A percentile compares a stretch with the other conserved stretches of the same genome.
These are phyloP conservation scores for Microplitis manilae DNA, from an alignment of 2,888 invertebrate genomes.

Conservation along the genomic window DNA sequence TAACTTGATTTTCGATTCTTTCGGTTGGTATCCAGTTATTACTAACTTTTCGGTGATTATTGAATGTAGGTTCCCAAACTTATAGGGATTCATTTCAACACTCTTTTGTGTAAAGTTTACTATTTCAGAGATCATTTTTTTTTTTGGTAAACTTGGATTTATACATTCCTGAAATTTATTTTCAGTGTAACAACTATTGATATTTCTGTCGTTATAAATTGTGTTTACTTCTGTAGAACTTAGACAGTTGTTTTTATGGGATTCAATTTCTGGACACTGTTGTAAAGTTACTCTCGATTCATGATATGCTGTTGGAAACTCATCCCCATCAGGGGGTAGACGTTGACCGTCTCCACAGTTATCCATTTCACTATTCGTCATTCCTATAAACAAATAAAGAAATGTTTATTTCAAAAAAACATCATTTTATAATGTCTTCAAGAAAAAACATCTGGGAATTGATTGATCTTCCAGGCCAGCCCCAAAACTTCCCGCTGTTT, in stretches of 20 bases:
- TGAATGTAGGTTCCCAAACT: too few species aligned
- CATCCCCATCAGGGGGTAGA: constrained; percentile 87
- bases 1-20: constrained; percentile 39
- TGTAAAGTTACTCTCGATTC: constrained; percentile 73
- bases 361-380: constrained; percentile 72
- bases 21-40: constrained; percentile 58
- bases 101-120: too few species aligned
- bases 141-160: too few species aligned
- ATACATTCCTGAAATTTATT: too few species aligned
- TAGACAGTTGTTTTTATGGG: constrained; percentile 48
- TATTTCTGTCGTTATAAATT: too few species aligned
- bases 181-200: too few species aligned
- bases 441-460: too few species aligned
- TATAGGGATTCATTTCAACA: too few species aligned
- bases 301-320: constrained; percentile 81
- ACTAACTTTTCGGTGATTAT: constrained; percentile 55
- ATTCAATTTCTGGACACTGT: constrained; percentile 63
- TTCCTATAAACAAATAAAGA: constrained; percentile 56
- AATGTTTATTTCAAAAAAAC: neutral
- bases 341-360: constrained; percentile 78
- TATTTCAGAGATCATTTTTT: too few species aligned
- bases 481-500: too few species aligned
- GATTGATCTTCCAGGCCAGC: too few species aligned
- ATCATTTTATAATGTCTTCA: too few species aligned
- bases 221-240: constrained; percentile 28